phyloP scores from a whole-genome alignment of 2,797 vertebrate genomes.

The Ataeniobius toweri region DNA sequence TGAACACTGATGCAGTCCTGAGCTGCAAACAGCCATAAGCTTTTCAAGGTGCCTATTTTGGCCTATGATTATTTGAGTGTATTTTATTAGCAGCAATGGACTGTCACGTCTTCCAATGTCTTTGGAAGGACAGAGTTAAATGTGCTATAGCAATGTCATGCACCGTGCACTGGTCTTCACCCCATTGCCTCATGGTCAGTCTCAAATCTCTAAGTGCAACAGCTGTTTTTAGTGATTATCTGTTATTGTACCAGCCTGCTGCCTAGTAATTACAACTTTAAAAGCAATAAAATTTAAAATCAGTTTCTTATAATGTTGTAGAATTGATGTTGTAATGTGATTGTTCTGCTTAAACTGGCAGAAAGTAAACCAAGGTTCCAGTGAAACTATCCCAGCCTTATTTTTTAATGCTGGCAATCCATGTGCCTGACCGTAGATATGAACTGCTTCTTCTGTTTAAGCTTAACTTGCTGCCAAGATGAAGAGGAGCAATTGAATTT shows the following conservation, averaged over 20 bases:
- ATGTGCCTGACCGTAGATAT: background rate
- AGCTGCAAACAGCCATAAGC: background rate
- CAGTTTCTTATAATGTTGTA: background rate
- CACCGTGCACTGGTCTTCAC: background rate
- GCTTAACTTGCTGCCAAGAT: constrained; percentile 19
- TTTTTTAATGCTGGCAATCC: background rate
- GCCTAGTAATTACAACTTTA: background rate
- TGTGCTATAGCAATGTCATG: background rate
- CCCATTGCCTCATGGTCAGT: too few species aligned
- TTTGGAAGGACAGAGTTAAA: background rate
- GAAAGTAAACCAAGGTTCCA: background rate
- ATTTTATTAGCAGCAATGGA: background rate
- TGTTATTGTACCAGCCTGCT: background rate
- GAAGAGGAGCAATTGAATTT: constrained; percentile 31
- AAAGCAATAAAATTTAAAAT: background rate
- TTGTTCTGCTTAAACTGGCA: background rate
- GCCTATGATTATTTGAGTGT: background rate
- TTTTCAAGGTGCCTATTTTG: background rate
- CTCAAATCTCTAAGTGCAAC: background rate
- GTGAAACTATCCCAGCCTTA: constrained; percentile 1
- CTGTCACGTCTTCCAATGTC: background rate
- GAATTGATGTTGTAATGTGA: background rate
- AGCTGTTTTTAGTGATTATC: background rate
- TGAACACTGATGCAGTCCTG: too few species aligned
- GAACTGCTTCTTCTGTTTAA: constrained; percentile 11